Evolutionary conservation across 2,888 invertebrate genomes (phyloP), one percentile per base, ranked within the genome.

Genomic region (Drosophila fulvimacula): DNA sequence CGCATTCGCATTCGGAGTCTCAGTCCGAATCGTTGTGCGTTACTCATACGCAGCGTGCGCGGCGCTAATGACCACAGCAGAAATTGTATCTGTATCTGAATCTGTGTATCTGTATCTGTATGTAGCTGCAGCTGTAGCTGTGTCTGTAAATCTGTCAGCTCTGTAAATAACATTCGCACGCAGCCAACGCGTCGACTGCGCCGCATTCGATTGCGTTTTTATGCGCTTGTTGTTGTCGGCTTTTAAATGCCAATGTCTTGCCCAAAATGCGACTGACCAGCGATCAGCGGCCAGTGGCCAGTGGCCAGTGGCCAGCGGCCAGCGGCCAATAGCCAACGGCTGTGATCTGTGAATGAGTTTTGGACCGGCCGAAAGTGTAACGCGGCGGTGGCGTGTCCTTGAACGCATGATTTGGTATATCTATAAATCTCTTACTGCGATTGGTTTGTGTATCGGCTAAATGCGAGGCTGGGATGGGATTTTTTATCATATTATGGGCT

Each of bases 221-320:
- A 60, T 70, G 63, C 55, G 59, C 70, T 72, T 60, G 44, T 72
- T 68, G 65, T 56, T 24, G 57, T 61, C 52, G 63, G 61, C 70
- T 79, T 79, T 79, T 88, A 89, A 88, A 88, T 88, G 88, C 88
- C 88, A 88, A 88, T 88, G 88, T 81, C 86, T 88, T 79, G 76
- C 81, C 85, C 81, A 83, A 86, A 88, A 84, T 44, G 64, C 75
- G 61, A 75, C 27, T 66, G 68, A 34, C 49, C 74, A 58, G 59
- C 46, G 49, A 39, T 34, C 67, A 36, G 10, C 39, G 36, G 30
- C 44, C 30, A 49, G 19, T 3, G 3, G 15, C 21, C 19, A 32
- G 4, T 34, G 19, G 21, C 19, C 24, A 30, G 27, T 7, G 27
- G 27, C 49, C 74, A 58, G 59, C 41, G 49, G 48, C 41, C 67